phyloP scores from a whole-genome alignment of 2,888 invertebrate species.

The Ichneumon xanthorius region DNA sequence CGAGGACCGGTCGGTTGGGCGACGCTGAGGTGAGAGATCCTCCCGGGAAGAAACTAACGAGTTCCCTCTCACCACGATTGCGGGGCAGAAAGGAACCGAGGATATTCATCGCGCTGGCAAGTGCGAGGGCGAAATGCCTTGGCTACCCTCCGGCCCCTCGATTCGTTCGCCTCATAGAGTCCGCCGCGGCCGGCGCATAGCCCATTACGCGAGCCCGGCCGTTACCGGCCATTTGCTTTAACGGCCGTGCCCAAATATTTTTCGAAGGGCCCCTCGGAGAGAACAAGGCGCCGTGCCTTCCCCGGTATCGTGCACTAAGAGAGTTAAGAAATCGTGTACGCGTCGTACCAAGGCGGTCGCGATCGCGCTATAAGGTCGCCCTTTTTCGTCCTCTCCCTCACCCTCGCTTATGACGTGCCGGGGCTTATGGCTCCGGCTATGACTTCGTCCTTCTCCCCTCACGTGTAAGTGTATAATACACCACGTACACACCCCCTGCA shows the following conservation, averaged over 20 bases:
- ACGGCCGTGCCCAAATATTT: conserved; percentile 77
- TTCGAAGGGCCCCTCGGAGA: conserved; percentile 67
- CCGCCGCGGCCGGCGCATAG: conserved; percentile 43
- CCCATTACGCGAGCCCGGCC: conserved; percentile 65
- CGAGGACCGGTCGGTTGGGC: conserved; percentile 32
- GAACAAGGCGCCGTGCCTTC: conserved; percentile 34
- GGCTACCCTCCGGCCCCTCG: conserved; percentile 50
- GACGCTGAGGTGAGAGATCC: conserved; percentile 37
- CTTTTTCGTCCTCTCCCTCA: conserved; percentile 24
- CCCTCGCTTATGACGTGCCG: conserved; percentile 9
- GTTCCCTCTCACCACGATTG: conserved; percentile 54
- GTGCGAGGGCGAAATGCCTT: conserved; percentile 51
- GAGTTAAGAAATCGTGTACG: conserved; percentile 53
- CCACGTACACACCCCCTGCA: background rate
- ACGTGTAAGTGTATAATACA: background rate
- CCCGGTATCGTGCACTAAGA: conserved; percentile 34
- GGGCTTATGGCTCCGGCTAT: conserved; percentile 29
- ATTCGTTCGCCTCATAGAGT: conserved; percentile 48
- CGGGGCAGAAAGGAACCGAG: conserved; percentile 42
- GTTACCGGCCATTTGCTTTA: conserved; percentile 78
- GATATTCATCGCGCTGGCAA: conserved; percentile 66
- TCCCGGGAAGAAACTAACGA: conserved; percentile 65
- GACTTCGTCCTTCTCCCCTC: conserved; percentile 13
- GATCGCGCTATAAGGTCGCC: conserved; percentile 18
- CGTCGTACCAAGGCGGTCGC: conserved; percentile 12